These are phyloP conservation scores for Barnardius zonarius DNA, from an alignment of 2,113 vertebrate species.

Conservation along the genomic window DNA sequence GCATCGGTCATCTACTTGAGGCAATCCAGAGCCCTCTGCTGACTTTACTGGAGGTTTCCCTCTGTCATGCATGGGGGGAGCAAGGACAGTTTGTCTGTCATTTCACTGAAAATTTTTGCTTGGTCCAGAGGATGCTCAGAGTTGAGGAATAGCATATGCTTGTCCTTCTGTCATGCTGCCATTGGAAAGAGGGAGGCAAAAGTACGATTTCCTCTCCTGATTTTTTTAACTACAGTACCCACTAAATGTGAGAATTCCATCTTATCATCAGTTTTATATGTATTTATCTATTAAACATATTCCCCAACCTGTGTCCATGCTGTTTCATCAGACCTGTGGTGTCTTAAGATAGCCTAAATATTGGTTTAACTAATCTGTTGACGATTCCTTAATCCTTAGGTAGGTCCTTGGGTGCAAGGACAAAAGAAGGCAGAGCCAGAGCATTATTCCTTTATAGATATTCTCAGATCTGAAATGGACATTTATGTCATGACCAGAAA, in stretches of 20 bases:
- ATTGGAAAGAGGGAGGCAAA: neutral
- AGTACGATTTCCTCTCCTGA: neutral
- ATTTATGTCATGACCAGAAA: neutral
- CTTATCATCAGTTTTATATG: neutral
- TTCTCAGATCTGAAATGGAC: neutral
- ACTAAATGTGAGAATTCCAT: neutral
- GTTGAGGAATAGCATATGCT: neutral
- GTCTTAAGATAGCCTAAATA: neutral
- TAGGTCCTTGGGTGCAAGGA: neutral
- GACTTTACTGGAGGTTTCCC: neutral
- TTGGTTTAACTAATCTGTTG: neutral
- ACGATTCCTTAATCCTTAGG: neutral
- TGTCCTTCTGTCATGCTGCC: neutral
- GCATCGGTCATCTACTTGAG: neutral
- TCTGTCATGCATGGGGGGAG: neutral
- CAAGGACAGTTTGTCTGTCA: neutral
- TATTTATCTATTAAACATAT: neutral
- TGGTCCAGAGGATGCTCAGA: neutral
- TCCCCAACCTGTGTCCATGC: neutral
- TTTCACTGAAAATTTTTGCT: neutral
- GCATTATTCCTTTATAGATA: neutral
- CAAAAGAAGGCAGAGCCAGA: neutral
- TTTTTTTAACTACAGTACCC: neutral
- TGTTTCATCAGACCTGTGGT: neutral
- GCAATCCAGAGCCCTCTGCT: neutral